Evolutionary conservation across 2,888 invertebrate genomes (phyloP), one percentile per base, ranked within the genome.

Genomic region (Monopis laevigella): DNA sequence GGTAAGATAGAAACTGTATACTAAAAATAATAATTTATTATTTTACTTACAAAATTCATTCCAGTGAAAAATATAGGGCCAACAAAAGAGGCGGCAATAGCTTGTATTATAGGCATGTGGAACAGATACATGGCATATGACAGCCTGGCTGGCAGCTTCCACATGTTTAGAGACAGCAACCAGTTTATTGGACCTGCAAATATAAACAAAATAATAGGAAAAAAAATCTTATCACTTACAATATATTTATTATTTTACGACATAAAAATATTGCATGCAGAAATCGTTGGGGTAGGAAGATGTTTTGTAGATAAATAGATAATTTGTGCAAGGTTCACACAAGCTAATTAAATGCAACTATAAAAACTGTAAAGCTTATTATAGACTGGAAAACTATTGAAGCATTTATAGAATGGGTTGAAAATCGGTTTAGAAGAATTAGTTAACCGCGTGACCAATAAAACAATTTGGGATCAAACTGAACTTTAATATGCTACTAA

Each of bases 81-180:
- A 10, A 24, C 24, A 24, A 24, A 10, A 24, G 6, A 7, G 10
- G 6, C 24, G 6, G 6, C 6, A 7, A 24, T 10, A 5, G 10
- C 6, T 7, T 24, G 10, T 10, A 39, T 39, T 10, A 39, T 2
- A 10, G 39, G 11, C 17, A 29, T 18, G 50, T 85, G 84, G 2
- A 80, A 52, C 1, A 85, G 49, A 46, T 69, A 78, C 51, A 77
- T 63, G 36, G 68, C 64, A 46, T 72, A 77, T 1, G 68, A 67
- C 12, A 80, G 52, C 42, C 63, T 57, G 8, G 59, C 61, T 10
- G 71, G 43, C 10, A 69, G 53, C 50, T 63, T 58, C 51, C 69
- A 73, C n/a, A 65, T 46, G 14, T 57, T 53, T n/a, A 57, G 45
- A 1, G 69, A 65, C 14, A 73, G 47, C 43, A 72, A 55, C 54